phyloP scores from a whole-genome alignment of 2,113 vertebrate genomes.

The Falco punctatus region DNA sequence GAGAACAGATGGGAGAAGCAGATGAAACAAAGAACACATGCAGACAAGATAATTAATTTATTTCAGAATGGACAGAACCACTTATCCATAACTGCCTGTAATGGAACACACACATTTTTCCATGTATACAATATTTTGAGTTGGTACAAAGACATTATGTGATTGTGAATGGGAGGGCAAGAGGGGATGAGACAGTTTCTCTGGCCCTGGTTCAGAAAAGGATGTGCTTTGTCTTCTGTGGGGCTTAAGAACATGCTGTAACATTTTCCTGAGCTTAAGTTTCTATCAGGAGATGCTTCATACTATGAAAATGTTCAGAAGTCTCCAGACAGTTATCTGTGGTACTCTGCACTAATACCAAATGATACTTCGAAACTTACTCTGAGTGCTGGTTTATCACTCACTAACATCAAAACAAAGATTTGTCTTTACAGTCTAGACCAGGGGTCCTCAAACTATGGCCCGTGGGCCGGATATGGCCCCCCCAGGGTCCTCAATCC shows the following conservation, averaged over 20 bases:
- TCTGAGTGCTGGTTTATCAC: not conserved
- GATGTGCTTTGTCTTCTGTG: constrained; percentile 12
- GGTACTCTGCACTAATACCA: not conserved
- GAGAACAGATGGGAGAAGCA: constrained; percentile 10
- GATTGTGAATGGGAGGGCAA: not conserved
- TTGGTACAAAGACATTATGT: not conserved
- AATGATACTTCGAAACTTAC: not conserved
- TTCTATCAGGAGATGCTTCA: not conserved
- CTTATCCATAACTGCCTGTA: constrained; percentile 1
- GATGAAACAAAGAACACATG: constrained; percentile 14
- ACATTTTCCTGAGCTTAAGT: constrained; percentile 14
- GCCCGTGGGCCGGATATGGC: too few relatives aligned
- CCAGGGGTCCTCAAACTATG: too few relatives aligned
- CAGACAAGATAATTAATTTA: not conserved
- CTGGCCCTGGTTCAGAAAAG: constrained; percentile 9
- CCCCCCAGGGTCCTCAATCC: too few relatives aligned
- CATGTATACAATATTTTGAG: not conserved
- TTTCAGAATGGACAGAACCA: not conserved
- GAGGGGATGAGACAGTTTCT: not conserved
- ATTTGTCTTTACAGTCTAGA: not conserved
- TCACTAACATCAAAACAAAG: not conserved
- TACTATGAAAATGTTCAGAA: not conserved
- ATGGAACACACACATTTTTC: constrained; percentile 20
- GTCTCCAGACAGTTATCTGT: not conserved
- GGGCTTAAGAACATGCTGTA: not conserved